Evolutionary conservation across 2,113 vertebrate genomes (phyloP).

Genomic region (Hyperopisus bebe): DNA sequence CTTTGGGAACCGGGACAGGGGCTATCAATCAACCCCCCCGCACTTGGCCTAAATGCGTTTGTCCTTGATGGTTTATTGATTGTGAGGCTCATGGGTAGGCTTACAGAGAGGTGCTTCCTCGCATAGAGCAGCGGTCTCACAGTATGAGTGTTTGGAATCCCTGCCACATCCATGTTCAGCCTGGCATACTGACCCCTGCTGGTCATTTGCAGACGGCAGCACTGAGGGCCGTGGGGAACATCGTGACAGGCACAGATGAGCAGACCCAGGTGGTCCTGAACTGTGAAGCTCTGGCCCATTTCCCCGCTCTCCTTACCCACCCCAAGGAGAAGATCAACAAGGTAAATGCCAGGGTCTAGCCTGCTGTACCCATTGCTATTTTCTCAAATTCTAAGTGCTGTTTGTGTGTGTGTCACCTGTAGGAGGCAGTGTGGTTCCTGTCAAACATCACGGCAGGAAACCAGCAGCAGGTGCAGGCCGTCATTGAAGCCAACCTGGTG

Average conservation of each 20-base stretch:
- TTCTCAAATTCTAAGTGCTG: neutral
- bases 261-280: slow-evolving; percentile 98
- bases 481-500: slow-evolving; percentile 95
- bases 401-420: slow-evolving; percentile 40
- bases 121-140: neutral
- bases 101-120: neutral
- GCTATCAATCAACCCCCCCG: neutral
- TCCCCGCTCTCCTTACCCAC: slow-evolving; percentile 92
- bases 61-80: neutral
- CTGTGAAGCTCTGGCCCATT: slow-evolving; percentile 91
- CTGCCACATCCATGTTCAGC: neutral
- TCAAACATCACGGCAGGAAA: slow-evolving; percentile 99
- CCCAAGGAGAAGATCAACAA: slow-evolving; percentile 99
- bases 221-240: slow-evolving; percentile 92
- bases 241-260: slow-evolving; percentile 96
- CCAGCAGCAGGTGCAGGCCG: slow-evolving; percentile 98
- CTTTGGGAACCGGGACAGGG: neutral
- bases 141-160: neutral
- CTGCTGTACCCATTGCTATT: neutral
- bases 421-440: slow-evolving; percentile 99
- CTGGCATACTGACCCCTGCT: neutral
- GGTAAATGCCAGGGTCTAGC: slow-evolving; percentile 51
- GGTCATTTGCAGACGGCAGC: slow-evolving; percentile 76
- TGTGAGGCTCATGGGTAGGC: neutral
- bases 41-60: neutral